Base-by-base conservation (phyloP, 2,888 invertebrate species). In the Oxycera nigricornis region DNA sequence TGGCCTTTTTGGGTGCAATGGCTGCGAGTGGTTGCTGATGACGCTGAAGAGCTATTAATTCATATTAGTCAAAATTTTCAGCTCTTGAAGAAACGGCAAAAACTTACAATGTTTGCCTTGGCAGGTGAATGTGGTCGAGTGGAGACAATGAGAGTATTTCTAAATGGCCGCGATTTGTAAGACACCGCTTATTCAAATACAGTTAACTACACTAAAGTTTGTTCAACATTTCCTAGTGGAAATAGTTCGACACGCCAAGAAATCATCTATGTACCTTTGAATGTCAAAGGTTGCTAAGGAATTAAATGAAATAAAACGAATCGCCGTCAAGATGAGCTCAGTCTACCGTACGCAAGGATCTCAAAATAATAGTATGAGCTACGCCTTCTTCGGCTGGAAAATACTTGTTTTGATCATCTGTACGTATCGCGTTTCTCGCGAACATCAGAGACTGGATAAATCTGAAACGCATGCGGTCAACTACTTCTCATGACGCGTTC, bases 401-500 rank as follows among this genome's bases (percentile, higher is more conserved):
- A 39, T 26, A 3, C 26, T 65, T 24, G 24, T n/a, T 65, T 2
- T 24, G 41, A 65, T 41, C n/a, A 2, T 24, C 39, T 65, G 65
- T 41, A 65, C 24, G 31, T 41, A 41, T 65, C 20, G 7, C 39
- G 65, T 11, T 41, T 22, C n/a, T 46, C n/a, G 46, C 11, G 11
- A 11, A 9, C 41, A 39, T 39, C 39, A 41, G 20, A 39, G 30
- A 39, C 41, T 41, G 22, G 41, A 39, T 65, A 26, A 41, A 39
- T 65, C 24, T 62, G 65, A 26, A 65, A 65, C 41, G 65, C 65
- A 39, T 41, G 35, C 65, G 65, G 65, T 65, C 65, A 70, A 30
- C 70, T 70, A 52, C 70, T 70, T 70, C 70, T 55, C 70, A 70
- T 70, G 70, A 68, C 68, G 46, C 68, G 73, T 75, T 75, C 75